Conservation (phyloP, 2,888 invertebrate genomes). For the Augochlorella aurata region DNA sequence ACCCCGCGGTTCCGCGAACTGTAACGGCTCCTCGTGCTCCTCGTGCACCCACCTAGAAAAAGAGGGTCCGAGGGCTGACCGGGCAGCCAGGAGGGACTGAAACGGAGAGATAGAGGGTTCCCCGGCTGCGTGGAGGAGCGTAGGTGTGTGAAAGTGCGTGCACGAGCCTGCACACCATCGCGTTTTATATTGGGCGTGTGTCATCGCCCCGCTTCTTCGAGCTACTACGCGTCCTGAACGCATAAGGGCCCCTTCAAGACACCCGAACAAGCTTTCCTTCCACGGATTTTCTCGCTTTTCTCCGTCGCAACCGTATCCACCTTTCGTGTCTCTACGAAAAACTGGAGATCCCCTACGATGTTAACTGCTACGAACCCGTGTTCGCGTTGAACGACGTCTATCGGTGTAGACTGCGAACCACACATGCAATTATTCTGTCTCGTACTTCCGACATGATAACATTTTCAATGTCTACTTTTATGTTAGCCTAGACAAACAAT, state of each 20-base stretch:
- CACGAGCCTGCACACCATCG: constrained; percentile 58
- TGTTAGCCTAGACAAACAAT: no score
- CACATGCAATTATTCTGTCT: no score
- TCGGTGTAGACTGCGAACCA: no score
- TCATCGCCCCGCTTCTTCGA: constrained; percentile 72
- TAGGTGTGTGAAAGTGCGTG: constrained; percentile 39
- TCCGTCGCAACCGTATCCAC: not conserved
- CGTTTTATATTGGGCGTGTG: constrained; percentile 77
- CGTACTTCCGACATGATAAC: no score
- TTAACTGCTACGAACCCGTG: no score
- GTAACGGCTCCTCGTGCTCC: constrained; percentile 39
- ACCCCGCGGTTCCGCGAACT: constrained; percentile 47
- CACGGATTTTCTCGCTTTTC: constrained; percentile 11
- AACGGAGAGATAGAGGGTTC: constrained; percentile 18
- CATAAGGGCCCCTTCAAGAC: constrained; percentile 62
- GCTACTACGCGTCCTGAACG: constrained; percentile 72
- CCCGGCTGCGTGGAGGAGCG: constrained; percentile 10
- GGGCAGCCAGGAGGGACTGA: constrained; percentile 13
- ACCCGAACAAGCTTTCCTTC: constrained; percentile 7
- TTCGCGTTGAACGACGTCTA: no score
- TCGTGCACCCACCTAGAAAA: constrained; percentile 39
- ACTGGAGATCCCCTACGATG: no score
- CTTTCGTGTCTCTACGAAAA: not conserved
- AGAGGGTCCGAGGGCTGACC: not conserved
- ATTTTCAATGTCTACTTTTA: no score